phyloP scores from a whole-genome alignment of 2,113 vertebrate species.

The Eretmochelys imbricata region DNA sequence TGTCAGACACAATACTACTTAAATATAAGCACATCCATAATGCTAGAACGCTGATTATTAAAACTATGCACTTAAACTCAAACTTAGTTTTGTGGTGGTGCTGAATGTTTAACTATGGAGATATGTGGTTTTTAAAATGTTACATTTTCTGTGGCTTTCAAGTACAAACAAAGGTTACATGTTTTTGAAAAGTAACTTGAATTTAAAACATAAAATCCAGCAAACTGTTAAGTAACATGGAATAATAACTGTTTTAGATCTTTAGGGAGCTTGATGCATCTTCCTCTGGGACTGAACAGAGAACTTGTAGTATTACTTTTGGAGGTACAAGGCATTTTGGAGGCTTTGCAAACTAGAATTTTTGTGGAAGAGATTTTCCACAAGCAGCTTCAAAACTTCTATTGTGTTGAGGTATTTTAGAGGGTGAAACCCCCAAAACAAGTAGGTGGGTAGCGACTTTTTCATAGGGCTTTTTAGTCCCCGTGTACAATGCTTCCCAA shows the following conservation, averaged over 20 bases:
- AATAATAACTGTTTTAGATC: background rate
- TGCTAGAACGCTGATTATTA: background rate
- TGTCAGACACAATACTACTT: background rate
- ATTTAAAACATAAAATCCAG: background rate
- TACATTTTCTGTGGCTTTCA: background rate
- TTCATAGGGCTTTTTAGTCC: background rate
- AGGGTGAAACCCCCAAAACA: background rate
- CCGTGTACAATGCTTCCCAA: background rate
- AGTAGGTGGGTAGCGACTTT: background rate
- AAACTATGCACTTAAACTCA: background rate
- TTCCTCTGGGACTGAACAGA: background rate
- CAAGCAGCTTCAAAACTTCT: background rate
- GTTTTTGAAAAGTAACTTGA: background rate
- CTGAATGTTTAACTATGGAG: background rate
- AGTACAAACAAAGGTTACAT: background rate
- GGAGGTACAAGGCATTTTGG: conserved; percentile 1
- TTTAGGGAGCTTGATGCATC: background rate
- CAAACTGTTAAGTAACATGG: background rate
- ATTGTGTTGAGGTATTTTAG: background rate
- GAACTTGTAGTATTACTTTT: conserved; percentile 19
- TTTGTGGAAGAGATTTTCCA: background rate
- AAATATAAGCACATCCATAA: background rate
- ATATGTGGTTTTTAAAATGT: background rate
- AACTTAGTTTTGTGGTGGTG: background rate
- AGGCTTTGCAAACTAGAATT: conserved; percentile 12